Conservation (phyloP, 2,113 vertebrate species). For the Climacteris rufus region DNA sequence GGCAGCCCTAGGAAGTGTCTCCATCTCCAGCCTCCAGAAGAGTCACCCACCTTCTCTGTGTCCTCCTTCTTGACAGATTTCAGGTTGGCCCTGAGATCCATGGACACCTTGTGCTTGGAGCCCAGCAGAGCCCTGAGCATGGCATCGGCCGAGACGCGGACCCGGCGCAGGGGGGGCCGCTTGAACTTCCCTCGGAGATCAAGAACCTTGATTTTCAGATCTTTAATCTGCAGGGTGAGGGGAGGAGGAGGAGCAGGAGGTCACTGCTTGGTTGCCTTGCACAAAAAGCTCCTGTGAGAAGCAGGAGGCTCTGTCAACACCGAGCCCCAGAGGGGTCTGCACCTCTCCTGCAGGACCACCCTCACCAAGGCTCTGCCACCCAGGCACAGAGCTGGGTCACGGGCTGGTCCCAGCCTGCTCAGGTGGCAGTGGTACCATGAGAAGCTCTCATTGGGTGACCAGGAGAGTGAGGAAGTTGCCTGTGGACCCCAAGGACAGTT, state of each 20-base stretch:
- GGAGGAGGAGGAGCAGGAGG: neutral
- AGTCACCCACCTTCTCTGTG: conserved; percentile 85
- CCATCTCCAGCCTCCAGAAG: neutral
- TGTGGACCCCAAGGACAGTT: neutral
- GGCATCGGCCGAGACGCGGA: conserved; percentile 89
- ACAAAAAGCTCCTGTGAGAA: neutral
- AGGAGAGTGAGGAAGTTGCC: neutral
- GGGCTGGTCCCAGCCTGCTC: neutral
- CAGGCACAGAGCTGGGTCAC: neutral
- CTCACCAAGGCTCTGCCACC: neutral
- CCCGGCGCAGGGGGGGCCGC: conserved; percentile 83
- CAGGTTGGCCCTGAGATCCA: conserved; percentile 93
- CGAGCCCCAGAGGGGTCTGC: accelerated
- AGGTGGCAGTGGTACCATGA: accelerated
- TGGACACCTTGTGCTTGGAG: conserved; percentile 96
- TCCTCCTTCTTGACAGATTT: conserved; percentile 98
- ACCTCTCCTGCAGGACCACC: neutral
- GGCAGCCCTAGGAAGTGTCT: neutral
- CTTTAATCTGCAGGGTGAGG: conserved; percentile 79
- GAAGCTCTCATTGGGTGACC: neutral
- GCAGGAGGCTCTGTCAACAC: neutral
- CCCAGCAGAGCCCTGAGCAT: conserved; percentile 93
- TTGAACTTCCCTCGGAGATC: conserved; percentile 95
- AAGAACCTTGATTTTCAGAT: conserved; percentile 90
- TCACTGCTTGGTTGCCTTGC: neutral